A percentile compares a stretch with the other conserved stretches of the same genome.
phyloP scores from a whole-genome alignment of 2,797 vertebrate species.

The Chromis chromis region DNA sequence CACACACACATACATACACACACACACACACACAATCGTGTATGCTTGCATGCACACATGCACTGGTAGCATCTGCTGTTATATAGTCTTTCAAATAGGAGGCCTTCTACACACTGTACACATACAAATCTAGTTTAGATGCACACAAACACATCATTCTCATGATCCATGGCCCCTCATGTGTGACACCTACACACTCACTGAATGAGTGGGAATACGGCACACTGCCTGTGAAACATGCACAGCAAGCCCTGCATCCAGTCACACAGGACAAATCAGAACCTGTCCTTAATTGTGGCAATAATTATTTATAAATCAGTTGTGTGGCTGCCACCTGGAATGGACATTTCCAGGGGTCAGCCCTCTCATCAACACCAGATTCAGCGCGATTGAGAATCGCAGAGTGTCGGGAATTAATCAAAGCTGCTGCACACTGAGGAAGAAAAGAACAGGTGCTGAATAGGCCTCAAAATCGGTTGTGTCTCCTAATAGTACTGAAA shows the following conservation, averaged over 20 bases:
- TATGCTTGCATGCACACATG: constrained; percentile 36
- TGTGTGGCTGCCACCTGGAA: constrained; percentile 21
- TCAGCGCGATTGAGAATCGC: neutral
- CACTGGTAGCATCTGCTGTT: constrained; percentile 48
- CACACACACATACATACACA: constrained; percentile 15
- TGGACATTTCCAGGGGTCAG: constrained; percentile 39
- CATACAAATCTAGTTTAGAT: constrained; percentile 28
- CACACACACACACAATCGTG: constrained; percentile 16
- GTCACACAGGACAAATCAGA: neutral
- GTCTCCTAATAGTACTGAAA: neutral
- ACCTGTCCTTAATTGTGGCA: constrained; percentile 39
- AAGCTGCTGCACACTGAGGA: constrained; percentile 23
- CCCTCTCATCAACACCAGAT: constrained; percentile 9
- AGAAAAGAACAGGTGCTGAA: constrained; percentile 21
- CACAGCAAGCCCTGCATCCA: neutral
- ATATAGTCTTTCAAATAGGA: constrained; percentile 1
- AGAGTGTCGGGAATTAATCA: constrained; percentile 65
- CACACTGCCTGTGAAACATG: too few species aligned
- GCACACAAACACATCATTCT: constrained; percentile 19
- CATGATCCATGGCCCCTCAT: neutral
- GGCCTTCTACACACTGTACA: constrained; percentile 13
- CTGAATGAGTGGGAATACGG: neutral
- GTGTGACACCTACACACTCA: neutral
- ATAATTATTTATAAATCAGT: constrained; percentile 60
- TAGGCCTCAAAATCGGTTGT: neutral